These are phyloP conservation scores for Saturnia pavonia DNA, from an alignment of 2,888 invertebrate genomes.

Conservation along the genomic window DNA sequence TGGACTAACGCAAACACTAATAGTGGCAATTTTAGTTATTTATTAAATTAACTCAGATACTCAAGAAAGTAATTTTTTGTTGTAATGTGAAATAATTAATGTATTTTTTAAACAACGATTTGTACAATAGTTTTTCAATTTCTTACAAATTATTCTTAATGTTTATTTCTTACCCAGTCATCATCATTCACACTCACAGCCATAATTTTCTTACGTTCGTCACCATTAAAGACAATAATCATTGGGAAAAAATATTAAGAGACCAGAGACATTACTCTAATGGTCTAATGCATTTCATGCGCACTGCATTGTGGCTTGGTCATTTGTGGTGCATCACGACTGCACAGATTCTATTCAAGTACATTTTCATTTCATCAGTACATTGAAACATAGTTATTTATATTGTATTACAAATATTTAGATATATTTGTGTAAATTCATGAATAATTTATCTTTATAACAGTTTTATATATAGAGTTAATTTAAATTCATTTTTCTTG, in stretches of 20 bases:
- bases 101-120: not conserved
- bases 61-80: not conserved
- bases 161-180: conserved; percentile 22
- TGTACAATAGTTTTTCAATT: conserved; percentile 21
- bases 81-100: not conserved
- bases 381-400: conserved; percentile 66
- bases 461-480: not conserved
- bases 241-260: conserved; percentile 52
- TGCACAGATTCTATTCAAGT: conserved; percentile 46
- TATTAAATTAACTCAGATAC: not conserved
- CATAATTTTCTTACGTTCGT: conserved; percentile 56
- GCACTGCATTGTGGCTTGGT: conserved; percentile 60
- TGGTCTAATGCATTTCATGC: conserved; percentile 55
- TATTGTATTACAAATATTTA: conserved; percentile 24
- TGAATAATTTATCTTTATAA: too few relatives aligned
- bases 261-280: conserved; percentile 63
- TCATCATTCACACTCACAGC: conserved; percentile 37
- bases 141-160: conserved; percentile 13
- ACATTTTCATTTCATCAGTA: conserved; percentile 69
- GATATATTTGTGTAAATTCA: not conserved
- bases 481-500: conserved; percentile 8
- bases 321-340: conserved; percentile 70
- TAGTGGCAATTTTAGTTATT: not conserved
- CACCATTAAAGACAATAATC: conserved; percentile 66
- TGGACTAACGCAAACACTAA: conserved; percentile 33